phyloP scores from a whole-genome alignment of 2,888 invertebrate species.

The Orthosia gothica region DNA sequence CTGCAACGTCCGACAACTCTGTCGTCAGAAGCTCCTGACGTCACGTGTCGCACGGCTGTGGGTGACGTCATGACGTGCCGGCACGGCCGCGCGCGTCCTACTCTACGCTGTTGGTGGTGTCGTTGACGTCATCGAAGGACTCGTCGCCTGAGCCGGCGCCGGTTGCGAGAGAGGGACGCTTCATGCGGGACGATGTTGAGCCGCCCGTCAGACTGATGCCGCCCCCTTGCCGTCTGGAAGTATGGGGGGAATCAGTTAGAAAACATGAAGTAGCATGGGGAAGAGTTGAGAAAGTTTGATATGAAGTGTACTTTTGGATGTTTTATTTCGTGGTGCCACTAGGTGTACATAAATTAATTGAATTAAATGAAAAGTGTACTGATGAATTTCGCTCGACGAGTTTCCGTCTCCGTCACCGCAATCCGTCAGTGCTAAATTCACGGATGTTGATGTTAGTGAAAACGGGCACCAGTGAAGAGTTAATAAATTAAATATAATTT shows the following conservation, averaged over 20 bases:
- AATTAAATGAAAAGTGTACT: too few relatives aligned
- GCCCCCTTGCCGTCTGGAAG: constrained; percentile 89
- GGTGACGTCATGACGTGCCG: neutral
- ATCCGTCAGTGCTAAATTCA: too few relatives aligned
- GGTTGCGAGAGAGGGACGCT: constrained; percentile 94
- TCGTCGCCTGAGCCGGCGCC: constrained; percentile 94
- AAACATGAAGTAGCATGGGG: neutral
- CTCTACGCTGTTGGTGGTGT: constrained; percentile 95
- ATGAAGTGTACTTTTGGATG: neutral
- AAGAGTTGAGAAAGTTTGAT: constrained; percentile 24
- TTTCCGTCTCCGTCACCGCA: too few relatives aligned
- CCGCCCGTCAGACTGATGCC: constrained; percentile 92
- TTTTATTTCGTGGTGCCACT: too few relatives aligned
- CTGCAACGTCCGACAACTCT: neutral
- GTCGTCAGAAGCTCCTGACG: too few relatives aligned
- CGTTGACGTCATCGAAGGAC: constrained; percentile 94
- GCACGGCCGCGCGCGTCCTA: constrained; percentile 58
- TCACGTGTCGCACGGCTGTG: neutral
- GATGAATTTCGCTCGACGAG: too few relatives aligned
- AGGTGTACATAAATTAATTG: too few relatives aligned
- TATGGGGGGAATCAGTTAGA: too few relatives aligned
- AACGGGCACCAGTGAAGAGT: too few relatives aligned
- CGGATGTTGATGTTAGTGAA: too few relatives aligned
- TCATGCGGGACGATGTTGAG: constrained; percentile 93
- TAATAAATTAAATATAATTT: too few relatives aligned